phyloP scores from a whole-genome alignment of 2,888 invertebrate species.

The Pachymerium ferrugineum region DNA sequence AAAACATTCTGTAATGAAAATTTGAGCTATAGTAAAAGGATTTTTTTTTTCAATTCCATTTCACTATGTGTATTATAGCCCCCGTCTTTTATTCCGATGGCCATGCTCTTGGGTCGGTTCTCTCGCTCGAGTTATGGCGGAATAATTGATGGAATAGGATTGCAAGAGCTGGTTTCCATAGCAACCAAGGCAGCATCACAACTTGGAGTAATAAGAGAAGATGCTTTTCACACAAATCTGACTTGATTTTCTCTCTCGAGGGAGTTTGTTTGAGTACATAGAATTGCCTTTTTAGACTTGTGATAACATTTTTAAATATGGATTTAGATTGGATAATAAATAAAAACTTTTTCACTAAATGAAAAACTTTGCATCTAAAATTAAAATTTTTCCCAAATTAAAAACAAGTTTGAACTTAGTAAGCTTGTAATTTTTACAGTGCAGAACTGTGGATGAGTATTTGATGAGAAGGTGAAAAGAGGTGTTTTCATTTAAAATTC shows the following conservation, averaged over 20 bases:
- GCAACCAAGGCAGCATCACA: slow-evolving; percentile 21
- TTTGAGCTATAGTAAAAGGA: slow-evolving; percentile 1
- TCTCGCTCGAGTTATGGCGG: slow-evolving; percentile 25
- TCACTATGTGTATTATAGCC: slow-evolving; percentile 2
- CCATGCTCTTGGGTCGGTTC: slow-evolving; percentile 25
- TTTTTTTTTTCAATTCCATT: slow-evolving; percentile 17
- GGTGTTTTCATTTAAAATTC: slow-evolving; percentile 21
- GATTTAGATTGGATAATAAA: background rate
- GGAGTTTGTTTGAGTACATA: slow-evolving; percentile 1
- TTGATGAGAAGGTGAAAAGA: slow-evolving; percentile 6
- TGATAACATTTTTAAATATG: background rate
- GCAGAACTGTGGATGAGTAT: slow-evolving; percentile 2
- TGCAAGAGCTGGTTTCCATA: slow-evolving; percentile 1
- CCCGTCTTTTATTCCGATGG: slow-evolving; percentile 10
- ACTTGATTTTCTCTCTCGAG: slow-evolving; percentile 1
- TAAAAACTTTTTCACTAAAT: slow-evolving; percentile 23
- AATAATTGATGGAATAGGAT: slow-evolving; percentile 27
- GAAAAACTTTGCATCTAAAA: too few relatives aligned
- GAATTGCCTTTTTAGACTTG: slow-evolving; percentile 5
- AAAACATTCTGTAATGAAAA: slow-evolving; percentile 12
- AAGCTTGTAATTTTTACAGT: background rate
- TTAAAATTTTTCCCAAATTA: background rate
- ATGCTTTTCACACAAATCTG: slow-evolving; percentile 27
- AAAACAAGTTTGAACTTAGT: background rate
- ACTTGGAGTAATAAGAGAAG: slow-evolving; percentile 19